A percentile compares a stretch with the other conserved stretches of the same genome.
Evolutionary conservation across 2,888 invertebrate genomes (phyloP).

Genomic region (Aleiodes alternator): DNA sequence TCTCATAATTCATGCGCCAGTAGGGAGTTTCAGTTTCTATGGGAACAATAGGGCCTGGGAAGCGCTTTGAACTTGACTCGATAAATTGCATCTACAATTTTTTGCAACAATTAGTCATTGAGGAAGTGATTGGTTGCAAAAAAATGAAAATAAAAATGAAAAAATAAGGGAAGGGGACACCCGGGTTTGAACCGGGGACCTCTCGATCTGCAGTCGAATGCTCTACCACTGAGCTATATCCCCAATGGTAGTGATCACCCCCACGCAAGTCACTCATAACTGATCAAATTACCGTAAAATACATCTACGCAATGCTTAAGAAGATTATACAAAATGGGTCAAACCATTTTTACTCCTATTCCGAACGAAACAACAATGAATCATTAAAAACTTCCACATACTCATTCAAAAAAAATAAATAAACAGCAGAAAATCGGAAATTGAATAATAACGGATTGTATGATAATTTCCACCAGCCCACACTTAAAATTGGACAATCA

Average conservation of each 20-base stretch:
- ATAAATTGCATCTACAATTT: no score
- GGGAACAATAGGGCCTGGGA: not conserved
- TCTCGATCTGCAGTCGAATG: slow-evolving; percentile 87
- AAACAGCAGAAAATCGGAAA: not conserved
- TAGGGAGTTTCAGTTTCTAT: not conserved
- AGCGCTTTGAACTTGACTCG: no score
- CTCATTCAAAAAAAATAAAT: not conserved
- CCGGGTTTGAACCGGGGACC: slow-evolving; percentile 87
- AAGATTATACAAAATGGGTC: no score
- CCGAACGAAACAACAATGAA: no score
- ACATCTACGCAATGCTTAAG: no score
- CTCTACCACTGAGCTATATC: slow-evolving; percentile 85
- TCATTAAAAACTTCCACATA: no score
- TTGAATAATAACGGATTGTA: not conserved
- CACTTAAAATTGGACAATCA: not conserved
- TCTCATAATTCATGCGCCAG: slow-evolving; percentile 12
- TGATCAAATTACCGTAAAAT: no score
- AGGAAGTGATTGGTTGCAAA: slow-evolving; percentile 1
- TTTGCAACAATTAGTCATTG: not conserved
- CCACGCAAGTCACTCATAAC: no score
- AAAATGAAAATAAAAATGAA: slow-evolving; percentile 22
- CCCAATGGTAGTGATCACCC: slow-evolving; percentile 68
- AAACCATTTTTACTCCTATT: no score
- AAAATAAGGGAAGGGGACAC: slow-evolving; percentile 78
- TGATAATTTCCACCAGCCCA: slow-evolving; percentile 9